Percentiles rank a stretch among this genome's conserved stretches.
Conservation (phyloP, 1,140 invertebrate species). For the Cardiocondyla obscurior region DNA sequence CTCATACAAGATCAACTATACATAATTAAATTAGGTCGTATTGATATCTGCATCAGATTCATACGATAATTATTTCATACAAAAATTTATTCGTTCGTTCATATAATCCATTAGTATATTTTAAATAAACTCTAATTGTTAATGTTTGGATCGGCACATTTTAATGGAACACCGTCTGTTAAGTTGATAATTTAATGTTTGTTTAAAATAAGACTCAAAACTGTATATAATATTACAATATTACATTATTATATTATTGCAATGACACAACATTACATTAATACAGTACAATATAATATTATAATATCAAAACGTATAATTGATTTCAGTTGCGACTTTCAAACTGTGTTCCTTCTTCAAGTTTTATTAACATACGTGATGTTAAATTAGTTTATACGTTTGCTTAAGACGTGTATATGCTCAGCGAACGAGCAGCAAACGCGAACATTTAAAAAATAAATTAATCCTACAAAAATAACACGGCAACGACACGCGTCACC, state of each 20-base stretch:
- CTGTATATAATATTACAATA: neutral
- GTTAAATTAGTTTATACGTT: neutral
- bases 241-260: too few relatives aligned
- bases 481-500: too few relatives aligned
- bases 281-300: neutral
- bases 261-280: too few relatives aligned
- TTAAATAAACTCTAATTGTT: constrained; percentile 14
- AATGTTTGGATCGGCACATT: neutral
- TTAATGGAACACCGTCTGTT: neutral
- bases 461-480: too few relatives aligned
- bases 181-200: constrained; percentile 23
- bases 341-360: neutral
- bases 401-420: too few relatives aligned
- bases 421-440: too few relatives aligned
- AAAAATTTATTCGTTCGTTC: neutral
- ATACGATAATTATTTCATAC: neutral
- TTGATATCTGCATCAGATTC: neutral
- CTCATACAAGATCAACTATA: neutral
- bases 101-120: constrained; percentile 12
- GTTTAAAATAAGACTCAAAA: neutral
- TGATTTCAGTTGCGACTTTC: neutral
- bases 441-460: too few relatives aligned
- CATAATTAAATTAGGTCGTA: constrained; percentile 18
- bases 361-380: neutral
- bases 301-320: constrained; percentile 1